A percentile compares a stretch with the other conserved stretches of the same genome.
Conservation (phyloP, 2,888 invertebrate genomes). For the Nephrocerus scutellatus region DNA sequence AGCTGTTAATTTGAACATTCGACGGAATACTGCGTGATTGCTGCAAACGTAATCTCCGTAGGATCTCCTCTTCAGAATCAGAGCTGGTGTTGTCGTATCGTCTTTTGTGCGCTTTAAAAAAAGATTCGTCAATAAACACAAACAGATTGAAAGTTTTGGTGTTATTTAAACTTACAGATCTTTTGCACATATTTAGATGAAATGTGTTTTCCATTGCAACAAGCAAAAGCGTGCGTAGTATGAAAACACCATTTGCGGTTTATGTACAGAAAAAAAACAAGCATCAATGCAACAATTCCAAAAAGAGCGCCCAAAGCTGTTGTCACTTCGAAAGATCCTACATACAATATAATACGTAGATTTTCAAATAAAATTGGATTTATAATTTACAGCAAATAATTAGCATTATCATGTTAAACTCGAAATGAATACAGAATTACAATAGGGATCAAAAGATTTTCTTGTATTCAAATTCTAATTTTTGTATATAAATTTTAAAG, state of each 20-base stretch:
- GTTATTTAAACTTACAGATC: slow-evolving; percentile 37
- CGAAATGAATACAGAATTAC: slow-evolving; percentile 1
- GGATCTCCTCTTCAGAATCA: slow-evolving; percentile 66
- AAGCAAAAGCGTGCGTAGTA: slow-evolving; percentile 54
- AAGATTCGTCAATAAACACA: not conserved
- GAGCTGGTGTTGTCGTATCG: slow-evolving; percentile 54
- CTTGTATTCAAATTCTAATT: no score
- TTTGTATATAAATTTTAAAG: no score
- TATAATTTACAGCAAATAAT: slow-evolving; percentile 1
- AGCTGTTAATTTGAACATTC: slow-evolving; percentile 36
- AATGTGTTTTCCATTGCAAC: slow-evolving; percentile 53
- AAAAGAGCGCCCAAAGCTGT: slow-evolving; percentile 83
- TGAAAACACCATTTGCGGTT: slow-evolving; percentile 69
- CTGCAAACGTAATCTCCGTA: slow-evolving; percentile 53
- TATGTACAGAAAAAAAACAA: slow-evolving; percentile 80
- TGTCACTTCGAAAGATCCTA: slow-evolving; percentile 69
- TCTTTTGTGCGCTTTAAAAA: slow-evolving; percentile 38
- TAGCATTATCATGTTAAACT: no score
- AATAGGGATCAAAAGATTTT: not conserved
- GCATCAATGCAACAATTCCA: slow-evolving; percentile 71
- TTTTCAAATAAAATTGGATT: no score
- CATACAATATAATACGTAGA: no score
- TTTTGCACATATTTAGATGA: slow-evolving; percentile 46
- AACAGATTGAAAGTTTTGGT: not conserved
- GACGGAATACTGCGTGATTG: slow-evolving; percentile 43